Evolutionary conservation across 2,888 invertebrate genomes (phyloP).

Genomic region (Epinotia bilunana): DNA sequence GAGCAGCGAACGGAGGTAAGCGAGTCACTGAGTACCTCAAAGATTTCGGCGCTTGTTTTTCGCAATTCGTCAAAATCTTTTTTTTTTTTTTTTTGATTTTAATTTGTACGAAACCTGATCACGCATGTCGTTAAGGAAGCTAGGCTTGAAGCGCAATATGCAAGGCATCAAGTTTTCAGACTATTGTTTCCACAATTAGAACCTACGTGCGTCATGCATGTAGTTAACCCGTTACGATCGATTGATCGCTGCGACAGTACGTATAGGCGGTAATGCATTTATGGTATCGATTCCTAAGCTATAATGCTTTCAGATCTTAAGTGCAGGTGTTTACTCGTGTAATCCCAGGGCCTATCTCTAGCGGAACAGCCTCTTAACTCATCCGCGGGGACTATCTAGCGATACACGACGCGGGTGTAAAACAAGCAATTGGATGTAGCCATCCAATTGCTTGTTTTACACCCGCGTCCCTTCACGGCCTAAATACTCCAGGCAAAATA

Average conservation of each 20-base stretch:
- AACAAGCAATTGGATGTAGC: no score
- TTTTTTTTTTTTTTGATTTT: no score
- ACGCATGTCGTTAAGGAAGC: background rate
- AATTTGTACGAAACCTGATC: background rate
- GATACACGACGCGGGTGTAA: no score
- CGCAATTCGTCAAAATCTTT: no score
- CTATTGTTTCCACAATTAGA: slow-evolving; percentile 11
- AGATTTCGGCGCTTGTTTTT: no score
- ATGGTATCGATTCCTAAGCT: no score
- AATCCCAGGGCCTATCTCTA: slow-evolving; percentile 27
- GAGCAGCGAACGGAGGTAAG: no score
- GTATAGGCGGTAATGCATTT: no score
- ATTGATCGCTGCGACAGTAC: background rate
- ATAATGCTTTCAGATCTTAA: slow-evolving; percentile 5
- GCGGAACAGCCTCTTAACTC: slow-evolving; percentile 32
- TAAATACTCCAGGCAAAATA: no score
- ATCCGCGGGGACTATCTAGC: slow-evolving; percentile 33
- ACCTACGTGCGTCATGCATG: slow-evolving; percentile 7
- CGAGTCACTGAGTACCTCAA: no score
- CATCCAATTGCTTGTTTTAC: slow-evolving; percentile 44
- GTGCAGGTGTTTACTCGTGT: slow-evolving; percentile 26
- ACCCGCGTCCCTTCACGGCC: slow-evolving; percentile 38
- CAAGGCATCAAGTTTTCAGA: slow-evolving; percentile 3
- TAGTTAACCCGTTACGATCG: slow-evolving; percentile 5
- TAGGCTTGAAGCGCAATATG: background rate